These are phyloP conservation scores for Microctenopoma stevenorrisi DNA, from an alignment of 2,797 vertebrate species.

Conservation along the genomic window DNA sequence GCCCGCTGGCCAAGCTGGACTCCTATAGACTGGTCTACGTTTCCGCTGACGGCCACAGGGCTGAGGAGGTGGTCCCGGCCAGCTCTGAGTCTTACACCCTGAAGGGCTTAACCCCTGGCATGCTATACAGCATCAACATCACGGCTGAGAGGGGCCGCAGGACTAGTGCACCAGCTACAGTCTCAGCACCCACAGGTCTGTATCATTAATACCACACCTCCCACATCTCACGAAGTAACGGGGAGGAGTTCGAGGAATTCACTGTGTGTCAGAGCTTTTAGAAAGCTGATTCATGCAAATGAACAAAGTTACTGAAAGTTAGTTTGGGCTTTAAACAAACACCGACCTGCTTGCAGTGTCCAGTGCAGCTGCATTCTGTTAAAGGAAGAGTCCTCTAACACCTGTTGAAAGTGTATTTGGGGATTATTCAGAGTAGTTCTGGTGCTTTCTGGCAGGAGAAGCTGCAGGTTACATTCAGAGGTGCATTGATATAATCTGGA, in stretches of 20 bases:
- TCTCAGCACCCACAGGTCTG: constrained; percentile 90
- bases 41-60: constrained; percentile 78
- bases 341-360: background rate
- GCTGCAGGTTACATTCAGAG: background rate
- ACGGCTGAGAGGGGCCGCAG: constrained; percentile 89
- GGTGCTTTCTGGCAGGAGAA: background rate
- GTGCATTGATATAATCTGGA: background rate
- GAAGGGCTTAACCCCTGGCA: constrained; percentile 85
- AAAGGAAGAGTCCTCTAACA: constrained; percentile 1
- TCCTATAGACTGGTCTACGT: constrained; percentile 86
- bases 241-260: background rate
- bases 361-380: background rate
- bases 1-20: constrained; percentile 90
- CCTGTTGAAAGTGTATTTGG: background rate
- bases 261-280: background rate
- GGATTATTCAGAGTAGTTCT: constrained; percentile 3
- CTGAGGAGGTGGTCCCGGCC: constrained; percentile 82
- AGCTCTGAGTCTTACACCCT: constrained; percentile 84
- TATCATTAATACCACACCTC: constrained; percentile 4
- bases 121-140: constrained; percentile 89
- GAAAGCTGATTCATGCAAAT: background rate
- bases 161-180: constrained; percentile 84
- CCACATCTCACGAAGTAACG: background rate
- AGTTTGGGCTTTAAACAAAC: background rate
- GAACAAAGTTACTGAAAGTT: background rate